Evolutionary conservation across 2,797 vertebrate species (phyloP).

Genomic region (Anableps anableps): DNA sequence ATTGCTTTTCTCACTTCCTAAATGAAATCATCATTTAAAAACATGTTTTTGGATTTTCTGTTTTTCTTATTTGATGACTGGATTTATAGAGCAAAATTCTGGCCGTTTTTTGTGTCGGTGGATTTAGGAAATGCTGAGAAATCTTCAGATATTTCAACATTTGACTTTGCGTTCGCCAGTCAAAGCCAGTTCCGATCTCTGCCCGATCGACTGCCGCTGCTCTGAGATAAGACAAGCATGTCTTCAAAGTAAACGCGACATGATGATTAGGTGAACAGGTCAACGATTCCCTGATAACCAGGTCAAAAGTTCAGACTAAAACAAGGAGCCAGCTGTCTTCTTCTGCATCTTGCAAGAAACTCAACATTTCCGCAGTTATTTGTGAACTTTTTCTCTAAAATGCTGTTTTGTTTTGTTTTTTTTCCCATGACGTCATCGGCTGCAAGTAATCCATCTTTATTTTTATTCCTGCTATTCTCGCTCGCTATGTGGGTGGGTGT

Average conservation of each 20-base stretch:
- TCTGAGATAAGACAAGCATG: neutral
- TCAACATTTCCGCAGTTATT: neutral
- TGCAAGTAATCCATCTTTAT: conserved; percentile 37
- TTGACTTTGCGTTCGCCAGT: neutral
- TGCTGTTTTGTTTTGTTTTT: conserved; percentile 2
- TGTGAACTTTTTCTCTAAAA: neutral
- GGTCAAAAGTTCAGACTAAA: conserved; percentile 60
- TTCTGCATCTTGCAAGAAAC: conserved; percentile 12
- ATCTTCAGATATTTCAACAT: neutral
- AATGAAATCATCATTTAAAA: too few relatives aligned
- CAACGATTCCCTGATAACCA: conserved; percentile 18
- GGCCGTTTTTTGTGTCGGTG: neutral
- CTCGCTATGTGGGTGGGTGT: conserved; percentile 54
- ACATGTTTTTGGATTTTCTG: too few relatives aligned
- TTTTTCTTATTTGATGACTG: too few relatives aligned
- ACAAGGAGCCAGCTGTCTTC: conserved; percentile 46
- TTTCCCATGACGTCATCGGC: conserved; percentile 24
- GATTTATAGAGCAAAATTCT: too few relatives aligned
- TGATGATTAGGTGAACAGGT: conserved; percentile 25
- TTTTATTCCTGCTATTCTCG: conserved; percentile 63
- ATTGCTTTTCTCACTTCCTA: too few relatives aligned
- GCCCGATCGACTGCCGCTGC: neutral
- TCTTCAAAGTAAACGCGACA: neutral
- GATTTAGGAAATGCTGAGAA: neutral
- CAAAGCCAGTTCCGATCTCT: neutral